phyloP scores from a whole-genome alignment of 1,140 invertebrate genomes.

The Brachionus manjavacas region DNA sequence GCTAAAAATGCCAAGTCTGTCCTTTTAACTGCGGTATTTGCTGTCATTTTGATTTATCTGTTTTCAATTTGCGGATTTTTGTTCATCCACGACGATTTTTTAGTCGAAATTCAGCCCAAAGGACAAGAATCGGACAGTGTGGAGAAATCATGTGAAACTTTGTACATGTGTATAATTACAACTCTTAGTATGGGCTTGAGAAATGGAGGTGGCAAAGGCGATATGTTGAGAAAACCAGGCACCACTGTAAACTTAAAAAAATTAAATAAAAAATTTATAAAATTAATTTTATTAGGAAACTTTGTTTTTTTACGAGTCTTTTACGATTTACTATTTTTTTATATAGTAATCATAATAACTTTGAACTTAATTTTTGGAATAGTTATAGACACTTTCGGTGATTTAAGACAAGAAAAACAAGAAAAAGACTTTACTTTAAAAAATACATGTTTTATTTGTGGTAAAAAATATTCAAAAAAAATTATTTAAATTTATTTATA shows the following conservation, averaged over 20 bases:
- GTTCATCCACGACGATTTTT: conserved; percentile 95
- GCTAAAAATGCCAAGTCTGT: conserved; percentile 96
- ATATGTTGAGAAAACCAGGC: conserved; percentile 86
- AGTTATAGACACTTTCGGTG: conserved; percentile 99
- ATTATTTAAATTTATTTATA: too few species aligned
- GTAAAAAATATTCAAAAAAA: conserved; percentile 59
- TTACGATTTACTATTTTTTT: conserved; percentile 97
- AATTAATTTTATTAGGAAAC: conserved; percentile 68
- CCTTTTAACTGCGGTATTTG: conserved; percentile 88
- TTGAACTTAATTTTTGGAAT: conserved; percentile 99
- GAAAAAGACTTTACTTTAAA: conserved; percentile 94
- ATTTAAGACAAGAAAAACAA: conserved; percentile 96
- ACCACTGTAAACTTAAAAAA: conserved; percentile 67
- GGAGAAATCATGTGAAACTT: conserved; percentile 87
- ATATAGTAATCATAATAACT: conserved; percentile 98
- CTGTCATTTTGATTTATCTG: conserved; percentile 93
- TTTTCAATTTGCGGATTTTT: conserved; percentile 97
- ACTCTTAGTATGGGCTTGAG: conserved; percentile 92
- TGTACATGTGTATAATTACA: conserved; percentile 98
- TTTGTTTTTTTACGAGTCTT: conserved; percentile 86
- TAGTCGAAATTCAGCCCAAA: conserved; percentile 62
- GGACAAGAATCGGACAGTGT: conserved; percentile 61
- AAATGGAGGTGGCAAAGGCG: conserved; percentile 96
- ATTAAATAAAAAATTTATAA: conserved; percentile 47
- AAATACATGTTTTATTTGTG: conserved; percentile 98